These are phyloP conservation scores for Ataeniobius toweri DNA, from an alignment of 2,797 vertebrate species.

Conservation along the genomic window DNA sequence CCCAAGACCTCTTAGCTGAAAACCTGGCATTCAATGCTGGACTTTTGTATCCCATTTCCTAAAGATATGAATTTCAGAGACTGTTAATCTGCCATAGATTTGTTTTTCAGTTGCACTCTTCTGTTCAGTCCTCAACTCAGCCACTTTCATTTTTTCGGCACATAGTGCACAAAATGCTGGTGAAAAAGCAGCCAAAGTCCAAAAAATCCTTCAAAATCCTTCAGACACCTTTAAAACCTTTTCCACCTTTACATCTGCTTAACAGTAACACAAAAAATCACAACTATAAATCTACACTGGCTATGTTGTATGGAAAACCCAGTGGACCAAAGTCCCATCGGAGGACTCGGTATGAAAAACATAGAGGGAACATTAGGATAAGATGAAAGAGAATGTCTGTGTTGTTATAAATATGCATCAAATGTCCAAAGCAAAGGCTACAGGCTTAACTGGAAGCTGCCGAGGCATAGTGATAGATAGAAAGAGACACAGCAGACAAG, in stretches of 20 bases:
- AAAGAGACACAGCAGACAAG: conserved; percentile 63
- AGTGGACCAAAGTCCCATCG: conserved; percentile 57
- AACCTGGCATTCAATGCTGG: background rate
- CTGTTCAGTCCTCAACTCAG: background rate
- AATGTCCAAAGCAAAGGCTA: conserved; percentile 50
- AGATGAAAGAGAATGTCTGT: conserved; percentile 26
- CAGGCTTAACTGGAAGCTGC: conserved; percentile 58
- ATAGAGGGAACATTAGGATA: conserved; percentile 53
- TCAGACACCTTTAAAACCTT: background rate
- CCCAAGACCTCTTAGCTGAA: too few species aligned
- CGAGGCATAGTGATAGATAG: conserved; percentile 51
- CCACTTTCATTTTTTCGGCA: background rate
- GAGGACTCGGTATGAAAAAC: conserved; percentile 56
- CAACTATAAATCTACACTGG: background rate
- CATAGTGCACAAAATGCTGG: background rate
- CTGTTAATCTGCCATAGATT: too few species aligned
- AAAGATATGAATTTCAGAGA: too few species aligned
- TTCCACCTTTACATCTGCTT: background rate
- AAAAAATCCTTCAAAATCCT: conserved; percentile 6
- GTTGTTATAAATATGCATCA: conserved; percentile 39
- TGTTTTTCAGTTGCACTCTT: too few species aligned
- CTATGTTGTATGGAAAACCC: conserved; percentile 39
- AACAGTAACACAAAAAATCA: background rate
- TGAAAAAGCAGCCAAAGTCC: background rate
- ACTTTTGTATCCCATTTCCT: background rate